Evolutionary conservation across 2,888 invertebrate species (phyloP).

Genomic region (Psococerastis gibbosa): DNA sequence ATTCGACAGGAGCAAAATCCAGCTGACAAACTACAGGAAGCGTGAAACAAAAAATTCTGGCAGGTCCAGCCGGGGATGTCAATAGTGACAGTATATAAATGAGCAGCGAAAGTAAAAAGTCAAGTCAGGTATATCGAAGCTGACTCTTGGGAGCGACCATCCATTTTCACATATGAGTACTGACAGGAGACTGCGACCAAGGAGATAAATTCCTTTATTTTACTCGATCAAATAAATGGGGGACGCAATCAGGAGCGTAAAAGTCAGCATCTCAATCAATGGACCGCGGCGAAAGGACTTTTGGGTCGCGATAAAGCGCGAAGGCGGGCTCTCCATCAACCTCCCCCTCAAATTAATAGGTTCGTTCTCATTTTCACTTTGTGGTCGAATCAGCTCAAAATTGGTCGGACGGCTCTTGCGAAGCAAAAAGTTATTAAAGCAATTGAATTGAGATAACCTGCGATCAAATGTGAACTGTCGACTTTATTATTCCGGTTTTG

Average conservation of each 20-base stretch:
- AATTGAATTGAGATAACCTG: too few relatives aligned
- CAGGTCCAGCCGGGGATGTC: background rate
- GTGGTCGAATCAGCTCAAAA: too few relatives aligned
- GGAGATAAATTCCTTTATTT: constrained; percentile 6
- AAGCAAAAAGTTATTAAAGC: too few relatives aligned
- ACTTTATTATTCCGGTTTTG: too few relatives aligned
- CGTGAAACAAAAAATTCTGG: background rate
- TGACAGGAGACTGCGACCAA: background rate
- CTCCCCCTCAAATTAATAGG: too few relatives aligned
- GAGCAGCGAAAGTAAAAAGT: background rate
- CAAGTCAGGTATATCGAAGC: background rate
- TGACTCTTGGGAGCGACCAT: background rate
- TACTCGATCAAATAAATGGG: constrained; percentile 7
- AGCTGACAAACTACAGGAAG: background rate
- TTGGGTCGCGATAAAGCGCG: too few relatives aligned
- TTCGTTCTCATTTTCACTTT: too few relatives aligned
- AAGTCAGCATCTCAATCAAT: background rate
- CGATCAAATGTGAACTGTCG: too few relatives aligned
- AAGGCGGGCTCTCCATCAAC: too few relatives aligned
- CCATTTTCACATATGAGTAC: background rate
- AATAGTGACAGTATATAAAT: background rate
- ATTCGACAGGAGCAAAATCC: too few relatives aligned
- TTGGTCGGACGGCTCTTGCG: too few relatives aligned
- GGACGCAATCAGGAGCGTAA: background rate
- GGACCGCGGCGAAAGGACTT: too few relatives aligned